Base-by-base conservation (phyloP, 2,797 vertebrate species). In the Varecia variegata region DNA sequence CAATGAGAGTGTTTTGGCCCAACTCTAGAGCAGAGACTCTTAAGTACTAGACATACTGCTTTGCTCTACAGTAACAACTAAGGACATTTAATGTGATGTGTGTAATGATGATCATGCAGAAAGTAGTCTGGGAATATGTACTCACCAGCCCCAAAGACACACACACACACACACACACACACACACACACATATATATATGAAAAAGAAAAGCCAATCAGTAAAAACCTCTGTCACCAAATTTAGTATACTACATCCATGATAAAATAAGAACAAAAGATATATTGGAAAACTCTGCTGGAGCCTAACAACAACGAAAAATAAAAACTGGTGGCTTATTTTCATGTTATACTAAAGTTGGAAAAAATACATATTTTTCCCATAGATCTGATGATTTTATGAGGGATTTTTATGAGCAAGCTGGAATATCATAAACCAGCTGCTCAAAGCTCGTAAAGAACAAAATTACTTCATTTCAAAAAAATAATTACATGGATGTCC, bases 381-480 rank as follows among this genome's bases (percentile, higher is more conserved):
- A 38, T 17, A 90, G 20, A 82, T 58, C 12, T 77, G n/a, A 90
- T 60, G 38, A 47, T 50, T 86, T 90, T 92, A 87, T 67, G 32
- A 88, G 40, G 50, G 18, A 70, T 50, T 68, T 85, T 85, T 62
- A 62, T 40, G 17, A 94, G 32, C 88, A 92, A 89, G 3, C 7
- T 90, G 45, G 96, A 87, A 80, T 80, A 70, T 81, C n/a, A 77
- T 32, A 86, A 79, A 43, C 50, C 52, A 32, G 35, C 56, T 62
- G 20, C 76, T 76, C 87, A 62, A 83, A 81, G 30, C 70, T 89
- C 62, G 80, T 77, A 1, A 92, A 95, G 35, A 79, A 45, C 88
- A 93, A 94, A 94, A 73, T 40, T 50, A 94, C 67, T 90, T 85
- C 47, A 88, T 73, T 87, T 92, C 60, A 76, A 93, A 92, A 45